These are phyloP conservation scores for Agelastica alni DNA, from an alignment of 2,888 invertebrate genomes.

Conservation along the genomic window DNA sequence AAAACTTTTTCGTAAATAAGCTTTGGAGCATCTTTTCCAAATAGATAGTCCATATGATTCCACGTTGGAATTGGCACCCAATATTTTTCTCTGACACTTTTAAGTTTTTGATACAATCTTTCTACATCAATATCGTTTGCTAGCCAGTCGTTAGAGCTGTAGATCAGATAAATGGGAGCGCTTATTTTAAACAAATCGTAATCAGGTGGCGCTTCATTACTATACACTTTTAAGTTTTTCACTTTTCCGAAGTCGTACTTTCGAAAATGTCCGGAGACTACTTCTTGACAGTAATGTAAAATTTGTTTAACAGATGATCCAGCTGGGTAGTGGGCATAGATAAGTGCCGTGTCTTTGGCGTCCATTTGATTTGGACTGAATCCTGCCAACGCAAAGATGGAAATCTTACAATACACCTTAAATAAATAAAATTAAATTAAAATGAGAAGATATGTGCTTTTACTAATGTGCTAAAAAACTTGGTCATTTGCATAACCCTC, in stretches of 20 bases:
- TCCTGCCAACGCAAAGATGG: constrained; percentile 48
- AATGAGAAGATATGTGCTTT: no score
- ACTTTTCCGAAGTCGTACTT: constrained; percentile 63
- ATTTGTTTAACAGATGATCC: constrained; percentile 67
- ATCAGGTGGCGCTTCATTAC: constrained; percentile 52
- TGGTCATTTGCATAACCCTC: no score
- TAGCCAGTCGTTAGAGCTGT: constrained; percentile 60
- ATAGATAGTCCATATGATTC: constrained; percentile 50
- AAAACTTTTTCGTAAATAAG: constrained; percentile 45
- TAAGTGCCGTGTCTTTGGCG: constrained; percentile 40
- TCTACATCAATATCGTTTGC: constrained; percentile 50
- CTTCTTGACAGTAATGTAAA: constrained; percentile 72
- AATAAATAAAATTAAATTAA: no score
- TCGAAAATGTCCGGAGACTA: constrained; percentile 55
- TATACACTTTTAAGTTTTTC: constrained; percentile 46
- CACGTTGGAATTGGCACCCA: constrained; percentile 44
- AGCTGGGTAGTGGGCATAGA: constrained; percentile 45
- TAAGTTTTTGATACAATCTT: constrained; percentile 47
- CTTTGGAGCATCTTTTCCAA: constrained; percentile 44
- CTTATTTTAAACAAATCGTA: constrained; percentile 55
- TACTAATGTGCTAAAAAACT: no score
- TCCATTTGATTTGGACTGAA: constrained; percentile 50
- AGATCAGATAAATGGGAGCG: constrained; percentile 56
- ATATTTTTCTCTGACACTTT: constrained; percentile 32
- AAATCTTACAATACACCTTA: constrained; percentile 45